These are phyloP conservation scores for Hippoglossus stenolepis DNA, from an alignment of 2,113 vertebrate species.

Conservation along the genomic window DNA sequence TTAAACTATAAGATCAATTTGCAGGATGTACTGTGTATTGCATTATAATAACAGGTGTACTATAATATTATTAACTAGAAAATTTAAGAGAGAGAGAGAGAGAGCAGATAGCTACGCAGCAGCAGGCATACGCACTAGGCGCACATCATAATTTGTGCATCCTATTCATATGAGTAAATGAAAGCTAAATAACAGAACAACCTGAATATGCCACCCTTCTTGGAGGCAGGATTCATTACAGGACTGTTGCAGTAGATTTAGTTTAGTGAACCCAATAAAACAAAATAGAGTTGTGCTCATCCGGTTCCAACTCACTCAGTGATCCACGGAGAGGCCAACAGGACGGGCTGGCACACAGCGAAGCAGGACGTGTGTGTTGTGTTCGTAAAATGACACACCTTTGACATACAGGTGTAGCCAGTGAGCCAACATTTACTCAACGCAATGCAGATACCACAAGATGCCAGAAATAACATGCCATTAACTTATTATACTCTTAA, in stretches of 20 bases:
- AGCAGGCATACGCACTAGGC: no score
- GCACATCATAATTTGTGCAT: neutral
- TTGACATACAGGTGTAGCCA: constrained; percentile 52
- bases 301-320: neutral
- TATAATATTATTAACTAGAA: no score
- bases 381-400: constrained; percentile 56
- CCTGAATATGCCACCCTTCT: no score
- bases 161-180: neutral
- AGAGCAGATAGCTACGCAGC: no score
- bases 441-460: neutral
- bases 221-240: no score
- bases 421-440: constrained; percentile 1
- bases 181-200: no score
- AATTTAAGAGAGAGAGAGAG: neutral
- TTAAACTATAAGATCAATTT: no score
- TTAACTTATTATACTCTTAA: neutral
- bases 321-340: neutral
- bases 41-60: no score
- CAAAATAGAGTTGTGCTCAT: neutral
- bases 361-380: constrained; percentile 54
- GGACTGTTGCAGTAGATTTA: no score
- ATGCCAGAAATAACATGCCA: no score
- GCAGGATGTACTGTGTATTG: no score
- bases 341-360: neutral
- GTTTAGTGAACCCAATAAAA: no score